Evolutionary conservation across 2,113 vertebrate species (phyloP).

Genomic region (Pterocles gutturalis): DNA sequence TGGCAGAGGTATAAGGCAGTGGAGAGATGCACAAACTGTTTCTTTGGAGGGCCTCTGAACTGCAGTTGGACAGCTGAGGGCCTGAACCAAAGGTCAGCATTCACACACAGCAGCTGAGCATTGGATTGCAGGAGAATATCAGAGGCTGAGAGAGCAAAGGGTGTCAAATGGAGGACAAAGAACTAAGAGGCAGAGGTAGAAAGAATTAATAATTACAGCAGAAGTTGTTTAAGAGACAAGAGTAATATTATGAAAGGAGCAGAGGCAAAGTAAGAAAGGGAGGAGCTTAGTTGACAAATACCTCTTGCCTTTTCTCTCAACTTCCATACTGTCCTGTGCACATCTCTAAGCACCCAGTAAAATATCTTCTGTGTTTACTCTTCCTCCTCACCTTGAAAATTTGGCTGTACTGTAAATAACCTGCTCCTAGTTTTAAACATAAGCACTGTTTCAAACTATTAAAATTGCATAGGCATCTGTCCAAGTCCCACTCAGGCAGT

Average conservation of each 20-base stretch:
- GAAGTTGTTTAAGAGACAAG: background rate
- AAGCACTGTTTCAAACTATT: constrained; percentile 1
- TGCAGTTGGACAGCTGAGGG: background rate
- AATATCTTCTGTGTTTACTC: background rate
- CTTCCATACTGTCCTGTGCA: background rate
- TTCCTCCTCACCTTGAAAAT: constrained; percentile 10
- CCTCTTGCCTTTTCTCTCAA: background rate
- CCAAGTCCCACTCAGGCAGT: background rate
- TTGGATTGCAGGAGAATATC: background rate
- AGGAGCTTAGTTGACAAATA: background rate
- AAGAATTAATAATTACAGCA: background rate
- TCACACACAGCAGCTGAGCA: background rate
- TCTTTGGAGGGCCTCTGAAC: background rate
- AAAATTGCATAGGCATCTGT: constrained; percentile 1
- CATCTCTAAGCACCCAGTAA: background rate
- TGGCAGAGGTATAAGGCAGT: background rate
- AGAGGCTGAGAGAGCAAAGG: background rate
- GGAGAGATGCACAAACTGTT: background rate
- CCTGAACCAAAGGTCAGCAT: accelerated
- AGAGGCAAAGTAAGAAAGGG: background rate
- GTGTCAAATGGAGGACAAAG: background rate
- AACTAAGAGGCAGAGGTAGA: background rate
- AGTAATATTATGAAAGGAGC: background rate
- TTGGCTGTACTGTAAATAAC: background rate
- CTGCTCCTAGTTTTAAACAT: background rate